Evolutionary conservation across 1,140 invertebrate species (phyloP).

Genomic region (Eulimnadia texana): DNA sequence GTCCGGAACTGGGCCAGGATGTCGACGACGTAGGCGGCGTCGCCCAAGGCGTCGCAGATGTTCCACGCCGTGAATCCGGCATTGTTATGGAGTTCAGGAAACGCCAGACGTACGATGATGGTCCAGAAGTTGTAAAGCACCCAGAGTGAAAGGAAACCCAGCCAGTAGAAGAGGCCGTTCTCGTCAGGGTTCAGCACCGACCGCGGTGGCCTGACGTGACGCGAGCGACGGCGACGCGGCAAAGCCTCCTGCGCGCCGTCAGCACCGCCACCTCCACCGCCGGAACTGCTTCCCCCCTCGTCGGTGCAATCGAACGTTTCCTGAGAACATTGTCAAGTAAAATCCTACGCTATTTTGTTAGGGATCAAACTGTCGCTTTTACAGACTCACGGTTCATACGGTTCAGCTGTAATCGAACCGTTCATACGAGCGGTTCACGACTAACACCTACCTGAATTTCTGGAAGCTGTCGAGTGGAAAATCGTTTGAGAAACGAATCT

Average conservation of each 20-base stretch:
- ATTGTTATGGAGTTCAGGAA: constrained; percentile 74
- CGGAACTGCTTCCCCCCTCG: constrained; percentile 15
- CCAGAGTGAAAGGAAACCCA: constrained; percentile 70
- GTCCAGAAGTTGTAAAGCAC: constrained; percentile 94
- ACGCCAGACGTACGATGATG: constrained; percentile 81
- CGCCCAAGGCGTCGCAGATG: constrained; percentile 63
- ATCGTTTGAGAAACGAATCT: constrained; percentile 86
- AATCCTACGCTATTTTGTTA: too few relatives aligned
- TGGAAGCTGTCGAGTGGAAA: constrained; percentile 79
- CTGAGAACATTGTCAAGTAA: too few relatives aligned
- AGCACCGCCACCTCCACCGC: not conserved
- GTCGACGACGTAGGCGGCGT: constrained; percentile 73
- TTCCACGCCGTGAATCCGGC: constrained; percentile 55
- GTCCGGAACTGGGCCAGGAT: constrained; percentile 81
- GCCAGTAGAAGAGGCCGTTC: constrained; percentile 90
- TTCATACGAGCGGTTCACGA: too few relatives aligned
- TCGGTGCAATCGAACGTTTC: constrained; percentile 22
- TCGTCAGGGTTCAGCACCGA: constrained; percentile 90
- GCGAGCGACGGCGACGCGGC: constrained; percentile 33
- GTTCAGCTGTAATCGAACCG: too few relatives aligned
- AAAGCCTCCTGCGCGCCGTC: constrained; percentile 28
- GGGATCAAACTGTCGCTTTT: too few relatives aligned
- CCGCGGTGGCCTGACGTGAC: constrained; percentile 45
- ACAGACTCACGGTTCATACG: too few relatives aligned
- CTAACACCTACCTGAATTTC: constrained; percentile 57